Percentiles rank a stretch among this genome's conserved stretches.
phyloP scores from a whole-genome alignment of 2,797 vertebrate genomes.

The Gadopsis bispinosus region DNA sequence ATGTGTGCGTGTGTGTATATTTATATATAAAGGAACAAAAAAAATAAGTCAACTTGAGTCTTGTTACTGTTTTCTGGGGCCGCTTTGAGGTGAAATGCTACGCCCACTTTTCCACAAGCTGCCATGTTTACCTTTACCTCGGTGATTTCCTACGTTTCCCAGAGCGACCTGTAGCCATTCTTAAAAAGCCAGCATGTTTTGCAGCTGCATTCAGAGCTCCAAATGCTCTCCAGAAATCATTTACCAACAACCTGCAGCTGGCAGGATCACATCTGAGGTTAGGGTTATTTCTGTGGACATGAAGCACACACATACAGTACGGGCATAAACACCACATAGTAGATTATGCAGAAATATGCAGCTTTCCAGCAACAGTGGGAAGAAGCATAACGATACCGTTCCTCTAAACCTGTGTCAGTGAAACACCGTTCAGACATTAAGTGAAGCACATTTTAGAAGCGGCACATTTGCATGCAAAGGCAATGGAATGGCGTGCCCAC shows the following conservation, averaged over 20 bases:
- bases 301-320: neutral
- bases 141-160: conserved; percentile 6
- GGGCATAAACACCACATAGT: neutral
- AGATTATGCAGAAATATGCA: conserved; percentile 3
- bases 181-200: conserved; percentile 11
- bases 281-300: neutral
- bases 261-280: neutral
- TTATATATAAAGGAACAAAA: neutral
- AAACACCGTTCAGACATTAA: neutral
- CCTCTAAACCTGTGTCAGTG: neutral
- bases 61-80: neutral
- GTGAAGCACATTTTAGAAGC: neutral
- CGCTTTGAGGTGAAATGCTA: neutral
- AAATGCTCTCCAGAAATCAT: conserved; percentile 11
- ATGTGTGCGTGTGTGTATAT: neutral
- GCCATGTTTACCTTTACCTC: neutral
- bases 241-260: conserved; percentile 12
- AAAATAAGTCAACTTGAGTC: neutral
- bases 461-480: neutral
- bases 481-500: neutral
- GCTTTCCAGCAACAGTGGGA: neutral
- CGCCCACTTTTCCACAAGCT: conserved; percentile 5
- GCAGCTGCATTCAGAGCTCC: neutral
- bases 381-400: neutral
- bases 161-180: conserved; percentile 21